Evolutionary conservation across 2,113 vertebrate species (phyloP).

Genomic region (Balaeniceps rex): DNA sequence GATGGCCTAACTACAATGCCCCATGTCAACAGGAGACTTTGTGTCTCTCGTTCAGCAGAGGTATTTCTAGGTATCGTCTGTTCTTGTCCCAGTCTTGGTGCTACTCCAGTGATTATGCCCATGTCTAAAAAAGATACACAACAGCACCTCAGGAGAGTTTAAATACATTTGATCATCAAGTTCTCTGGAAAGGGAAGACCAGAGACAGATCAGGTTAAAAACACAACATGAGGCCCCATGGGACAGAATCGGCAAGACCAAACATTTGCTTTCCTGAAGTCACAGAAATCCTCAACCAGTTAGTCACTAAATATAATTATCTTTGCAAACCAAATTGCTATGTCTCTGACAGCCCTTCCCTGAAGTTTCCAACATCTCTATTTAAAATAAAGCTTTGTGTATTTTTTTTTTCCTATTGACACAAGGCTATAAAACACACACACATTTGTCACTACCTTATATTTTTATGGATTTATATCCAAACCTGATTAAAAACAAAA

Average conservation of each 20-base stretch:
- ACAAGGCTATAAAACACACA: not conserved
- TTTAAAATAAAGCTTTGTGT: conserved; percentile 26
- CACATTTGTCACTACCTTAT: not conserved
- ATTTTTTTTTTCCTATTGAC: not conserved
- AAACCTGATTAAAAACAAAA: not conserved
- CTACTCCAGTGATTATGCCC: not conserved
- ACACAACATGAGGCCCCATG: not conserved
- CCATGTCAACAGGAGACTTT: not conserved
- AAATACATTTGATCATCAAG: conserved; percentile 27
- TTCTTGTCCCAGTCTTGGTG: not conserved
- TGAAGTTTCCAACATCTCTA: conserved; percentile 58
- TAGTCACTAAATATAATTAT: conserved; percentile 72
- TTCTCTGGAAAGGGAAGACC: not conserved
- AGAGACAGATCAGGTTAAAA: conserved; percentile 30
- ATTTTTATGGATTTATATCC: not conserved
- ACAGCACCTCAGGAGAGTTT: not conserved
- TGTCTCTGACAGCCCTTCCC: conserved; percentile 59
- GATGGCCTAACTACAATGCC: not conserved
- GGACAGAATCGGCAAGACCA: conserved; percentile 39
- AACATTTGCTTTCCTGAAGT: conserved; percentile 67
- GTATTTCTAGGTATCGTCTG: not conserved
- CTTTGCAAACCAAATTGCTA: conserved; percentile 71
- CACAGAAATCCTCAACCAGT: conserved; percentile 58
- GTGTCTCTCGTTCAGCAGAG: not conserved
- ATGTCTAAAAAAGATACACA: not conserved